A percentile compares a stretch with the other conserved stretches of the same genome.
Evolutionary conservation across 2,888 invertebrate genomes (phyloP).

Genomic region (Amorpha juglandis): DNA sequence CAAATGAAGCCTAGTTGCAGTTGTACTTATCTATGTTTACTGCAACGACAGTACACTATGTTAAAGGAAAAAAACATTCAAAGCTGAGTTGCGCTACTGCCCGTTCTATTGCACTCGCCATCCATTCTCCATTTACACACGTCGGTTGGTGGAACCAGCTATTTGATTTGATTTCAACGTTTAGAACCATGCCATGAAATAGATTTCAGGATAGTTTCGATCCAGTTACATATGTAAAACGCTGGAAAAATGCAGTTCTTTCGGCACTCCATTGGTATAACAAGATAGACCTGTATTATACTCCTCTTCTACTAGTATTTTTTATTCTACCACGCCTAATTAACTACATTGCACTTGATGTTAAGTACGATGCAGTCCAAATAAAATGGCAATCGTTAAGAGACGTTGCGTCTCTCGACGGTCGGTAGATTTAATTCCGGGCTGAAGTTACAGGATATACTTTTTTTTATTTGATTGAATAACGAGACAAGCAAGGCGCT

Average conservation of each 20-base stretch:
- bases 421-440: too few species aligned
- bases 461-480: too few species aligned
- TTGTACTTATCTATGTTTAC: not conserved
- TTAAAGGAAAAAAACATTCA: not conserved
- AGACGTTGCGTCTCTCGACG: too few species aligned
- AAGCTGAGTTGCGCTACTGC: constrained; percentile 9
- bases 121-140: constrained; percentile 38
- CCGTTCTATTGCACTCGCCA: constrained; percentile 27
- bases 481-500: too few species aligned
- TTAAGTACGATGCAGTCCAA: too few species aligned
- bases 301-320: too few species aligned
- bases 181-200: constrained; percentile 35
- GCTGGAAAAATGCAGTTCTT: not conserved
- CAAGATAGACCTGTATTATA: not conserved
- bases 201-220: constrained; percentile 31
- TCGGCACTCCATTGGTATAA: not conserved
- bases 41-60: not conserved
- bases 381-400: too few species aligned
- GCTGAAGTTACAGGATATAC: too few species aligned
- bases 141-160: constrained; percentile 36
- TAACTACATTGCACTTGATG: too few species aligned
- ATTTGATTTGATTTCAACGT: constrained; percentile 49
- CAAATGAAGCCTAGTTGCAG: too few species aligned
- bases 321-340: too few species aligned
- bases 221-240: constrained; percentile 21